Conservation (phyloP, 2,113 vertebrate species). For the Colaptes auratus region DNA sequence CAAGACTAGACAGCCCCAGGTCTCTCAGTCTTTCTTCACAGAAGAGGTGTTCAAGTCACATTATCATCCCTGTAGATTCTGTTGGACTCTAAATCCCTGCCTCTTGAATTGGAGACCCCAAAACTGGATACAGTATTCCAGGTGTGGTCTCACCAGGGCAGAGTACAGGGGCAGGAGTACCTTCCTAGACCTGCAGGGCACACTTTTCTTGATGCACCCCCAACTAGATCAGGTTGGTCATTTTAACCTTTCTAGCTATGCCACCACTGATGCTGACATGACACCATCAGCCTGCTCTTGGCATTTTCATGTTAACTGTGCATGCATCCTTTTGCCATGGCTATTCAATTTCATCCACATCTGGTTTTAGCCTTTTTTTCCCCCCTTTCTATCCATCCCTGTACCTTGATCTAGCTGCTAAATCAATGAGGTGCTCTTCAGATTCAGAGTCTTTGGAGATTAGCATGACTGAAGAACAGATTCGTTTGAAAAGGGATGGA, state of each 20-base stretch:
- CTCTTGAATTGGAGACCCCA: too few species aligned
- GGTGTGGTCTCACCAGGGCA: too few species aligned
- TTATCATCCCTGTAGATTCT: too few species aligned
- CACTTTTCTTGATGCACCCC: too few species aligned
- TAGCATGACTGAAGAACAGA: neutral
- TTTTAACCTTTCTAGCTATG: neutral
- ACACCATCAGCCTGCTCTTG: neutral
- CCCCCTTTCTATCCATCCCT: neutral
- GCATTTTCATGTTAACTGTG: neutral
- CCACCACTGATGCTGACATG: neutral
- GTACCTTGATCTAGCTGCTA: neutral
- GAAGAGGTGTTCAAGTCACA: too few species aligned
- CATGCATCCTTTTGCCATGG: neutral
- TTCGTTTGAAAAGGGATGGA: neutral
- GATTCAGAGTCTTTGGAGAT: slow-evolving; percentile 2
- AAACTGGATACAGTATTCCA: too few species aligned
- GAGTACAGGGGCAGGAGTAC: too few species aligned
- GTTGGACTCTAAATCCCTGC: too few species aligned
- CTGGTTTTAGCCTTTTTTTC: neutral
- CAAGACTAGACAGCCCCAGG: too few species aligned
- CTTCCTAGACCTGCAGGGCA: too few species aligned
- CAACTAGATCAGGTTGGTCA: too few species aligned
- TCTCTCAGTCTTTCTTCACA: too few species aligned
- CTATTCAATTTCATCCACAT: neutral
- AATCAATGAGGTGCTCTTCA: slow-evolving; percentile 25